phyloP scores from a whole-genome alignment of 2,888 invertebrate species.

The Oxycera nigricornis region DNA sequence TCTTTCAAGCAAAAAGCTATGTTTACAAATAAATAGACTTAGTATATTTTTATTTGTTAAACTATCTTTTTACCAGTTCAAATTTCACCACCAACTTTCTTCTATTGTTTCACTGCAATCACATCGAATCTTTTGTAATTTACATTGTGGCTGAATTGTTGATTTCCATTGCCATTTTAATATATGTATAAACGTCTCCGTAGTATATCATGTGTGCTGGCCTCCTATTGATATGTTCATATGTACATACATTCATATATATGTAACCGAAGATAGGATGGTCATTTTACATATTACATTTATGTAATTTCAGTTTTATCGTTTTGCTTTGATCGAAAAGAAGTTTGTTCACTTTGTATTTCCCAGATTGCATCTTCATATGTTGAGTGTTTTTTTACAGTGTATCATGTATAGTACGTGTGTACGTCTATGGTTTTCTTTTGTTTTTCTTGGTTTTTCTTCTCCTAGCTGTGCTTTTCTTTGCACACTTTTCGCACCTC shows the following conservation, averaged over 20 bases:
- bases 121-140: not conserved
- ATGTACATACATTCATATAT: not conserved
- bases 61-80: no score
- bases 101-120: not conserved
- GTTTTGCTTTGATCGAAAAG: not conserved
- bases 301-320: constrained; percentile 11
- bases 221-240: no score
- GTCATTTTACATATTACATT: constrained; percentile 7
- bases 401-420: no score
- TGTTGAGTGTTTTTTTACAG: not conserved
- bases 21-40: no score
- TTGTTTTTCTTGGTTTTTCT: not conserved
- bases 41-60: no score
- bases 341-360: not conserved
- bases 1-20: no score
- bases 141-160: not conserved
- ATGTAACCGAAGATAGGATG: not conserved
- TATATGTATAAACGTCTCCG: not conserved
- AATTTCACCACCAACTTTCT: not conserved
- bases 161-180: not conserved
- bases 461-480: not conserved
- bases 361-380: not conserved
- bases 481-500: not conserved
- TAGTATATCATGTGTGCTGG: no score
- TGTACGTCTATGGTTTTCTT: no score